A percentile compares a stretch with the other conserved stretches of the same genome.
Evolutionary conservation across 2,113 vertebrate species (phyloP).

Genomic region (Microcebus lehilahytsara): DNA sequence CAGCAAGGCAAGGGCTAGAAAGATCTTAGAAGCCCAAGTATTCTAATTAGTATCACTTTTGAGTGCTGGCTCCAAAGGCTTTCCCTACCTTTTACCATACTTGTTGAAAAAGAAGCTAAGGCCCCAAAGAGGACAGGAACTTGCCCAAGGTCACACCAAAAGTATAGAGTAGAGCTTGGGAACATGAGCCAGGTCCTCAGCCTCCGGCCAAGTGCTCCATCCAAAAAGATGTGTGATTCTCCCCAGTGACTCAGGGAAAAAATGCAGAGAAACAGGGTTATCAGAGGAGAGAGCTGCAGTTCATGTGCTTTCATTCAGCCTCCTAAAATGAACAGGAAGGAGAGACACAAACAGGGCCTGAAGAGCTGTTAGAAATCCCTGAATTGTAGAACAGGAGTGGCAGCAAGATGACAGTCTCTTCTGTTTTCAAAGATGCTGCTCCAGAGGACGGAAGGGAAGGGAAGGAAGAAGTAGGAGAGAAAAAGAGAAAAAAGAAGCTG

Average conservation of each 20-base stretch:
- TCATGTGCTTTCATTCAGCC: constrained; percentile 51
- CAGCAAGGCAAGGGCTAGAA: not conserved
- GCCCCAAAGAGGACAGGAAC: constrained; percentile 56
- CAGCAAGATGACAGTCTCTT: not conserved
- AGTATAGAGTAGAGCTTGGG: not conserved
- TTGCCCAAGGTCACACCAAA: constrained; percentile 64
- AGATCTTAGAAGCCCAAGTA: constrained; percentile 27
- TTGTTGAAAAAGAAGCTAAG: constrained; percentile 60
- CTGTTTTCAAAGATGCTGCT: constrained; percentile 52
- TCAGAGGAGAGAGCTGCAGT: constrained; percentile 61
- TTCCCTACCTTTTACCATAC: not conserved
- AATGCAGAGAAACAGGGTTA: constrained; percentile 65
- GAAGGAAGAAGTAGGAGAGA: not conserved
- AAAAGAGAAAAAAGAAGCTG: constrained; percentile 16
- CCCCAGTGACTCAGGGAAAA: constrained; percentile 67
- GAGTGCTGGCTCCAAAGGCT: not conserved
- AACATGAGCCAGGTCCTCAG: constrained; percentile 42
- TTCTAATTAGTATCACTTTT: constrained; percentile 60
- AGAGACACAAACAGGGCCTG: constrained; percentile 7
- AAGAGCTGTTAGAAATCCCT: constrained; percentile 15
- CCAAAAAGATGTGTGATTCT: constrained; percentile 76
- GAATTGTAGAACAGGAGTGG: not conserved
- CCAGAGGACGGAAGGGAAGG: not conserved
- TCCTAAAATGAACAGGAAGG: constrained; percentile 49
- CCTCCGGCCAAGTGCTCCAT: constrained; percentile 62